Conservation (phyloP, 1,140 invertebrate species). For the Caenorhabditis tropicalis region DNA sequence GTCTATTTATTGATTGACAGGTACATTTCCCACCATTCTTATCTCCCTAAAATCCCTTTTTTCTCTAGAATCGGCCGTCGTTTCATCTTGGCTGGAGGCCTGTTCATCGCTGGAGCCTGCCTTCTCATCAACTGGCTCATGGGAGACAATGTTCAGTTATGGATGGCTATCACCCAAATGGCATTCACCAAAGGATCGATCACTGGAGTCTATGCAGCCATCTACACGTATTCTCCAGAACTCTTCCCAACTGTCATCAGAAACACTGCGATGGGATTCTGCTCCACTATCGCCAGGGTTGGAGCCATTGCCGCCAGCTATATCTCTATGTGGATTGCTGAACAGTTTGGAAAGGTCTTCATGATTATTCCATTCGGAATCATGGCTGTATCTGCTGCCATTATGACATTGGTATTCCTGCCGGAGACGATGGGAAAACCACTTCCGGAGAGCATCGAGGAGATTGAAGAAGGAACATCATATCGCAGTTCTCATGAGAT, state of each 20-base stretch:
- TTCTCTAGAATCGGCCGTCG: conserved; percentile 36
- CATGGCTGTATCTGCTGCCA: conserved; percentile 63
- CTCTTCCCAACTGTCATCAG: conserved; percentile 74
- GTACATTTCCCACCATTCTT: neutral
- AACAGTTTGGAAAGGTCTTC: conserved; percentile 61
- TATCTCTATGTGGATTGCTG: conserved; percentile 72
- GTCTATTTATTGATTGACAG: conserved; percentile 54
- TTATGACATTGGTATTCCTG: conserved; percentile 63
- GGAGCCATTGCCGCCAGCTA: conserved; percentile 74
- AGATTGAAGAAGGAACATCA: conserved; percentile 54
- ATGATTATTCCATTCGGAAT: conserved; percentile 68
- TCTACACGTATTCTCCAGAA: conserved; percentile 73
- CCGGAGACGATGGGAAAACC: conserved; percentile 68
- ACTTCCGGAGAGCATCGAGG: conserved; percentile 69
- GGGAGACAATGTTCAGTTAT: conserved; percentile 29
- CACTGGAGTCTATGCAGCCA: conserved; percentile 66
- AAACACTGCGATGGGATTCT: conserved; percentile 74
- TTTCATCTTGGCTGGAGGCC: conserved; percentile 1
- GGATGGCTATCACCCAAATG: conserved; percentile 67
- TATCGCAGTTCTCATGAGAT: conserved; percentile 10
- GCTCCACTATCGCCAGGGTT: conserved; percentile 75
- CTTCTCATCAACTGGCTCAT: conserved; percentile 50
- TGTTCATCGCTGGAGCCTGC: conserved; percentile 43
- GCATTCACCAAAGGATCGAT: conserved; percentile 69
- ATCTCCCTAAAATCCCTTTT: neutral